Conservation (phyloP, 2,888 invertebrate species). For the Idaea dimidiata region DNA sequence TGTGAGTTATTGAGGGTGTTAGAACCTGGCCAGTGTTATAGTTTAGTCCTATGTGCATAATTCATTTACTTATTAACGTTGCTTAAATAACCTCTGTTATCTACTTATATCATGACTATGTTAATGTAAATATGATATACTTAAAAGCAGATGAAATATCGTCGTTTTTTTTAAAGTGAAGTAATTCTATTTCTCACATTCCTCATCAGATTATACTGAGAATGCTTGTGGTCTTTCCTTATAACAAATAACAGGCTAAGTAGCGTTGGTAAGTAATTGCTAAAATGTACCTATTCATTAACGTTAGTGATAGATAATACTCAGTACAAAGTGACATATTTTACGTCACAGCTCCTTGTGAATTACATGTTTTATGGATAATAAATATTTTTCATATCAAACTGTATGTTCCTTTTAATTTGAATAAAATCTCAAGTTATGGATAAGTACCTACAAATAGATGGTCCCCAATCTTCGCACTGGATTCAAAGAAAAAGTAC, state of each 20-base stretch:
- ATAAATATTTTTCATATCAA: not conserved
- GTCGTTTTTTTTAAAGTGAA: not conserved
- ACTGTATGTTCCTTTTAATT: not conserved
- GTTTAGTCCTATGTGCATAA: not conserved
- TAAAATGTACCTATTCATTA: not conserved
- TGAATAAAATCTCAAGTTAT: not conserved
- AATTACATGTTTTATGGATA: not conserved
- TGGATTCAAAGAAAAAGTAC: no score
- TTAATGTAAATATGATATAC: no score
- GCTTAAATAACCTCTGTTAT: not conserved
- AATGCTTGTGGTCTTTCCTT: not conserved
- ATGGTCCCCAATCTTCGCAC: not conserved
- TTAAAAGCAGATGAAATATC: no score
- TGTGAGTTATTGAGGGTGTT: not conserved
- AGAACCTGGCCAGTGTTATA: not conserved
- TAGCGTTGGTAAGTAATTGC: not conserved
- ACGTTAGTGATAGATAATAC: slow-evolving; percentile 26
- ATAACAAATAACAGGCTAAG: not conserved
- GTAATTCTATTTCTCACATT: not conserved
- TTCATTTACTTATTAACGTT: not conserved
- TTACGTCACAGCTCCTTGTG: not conserved
- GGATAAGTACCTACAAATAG: not conserved
- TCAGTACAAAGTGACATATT: slow-evolving; percentile 43
- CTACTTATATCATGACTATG: no score
- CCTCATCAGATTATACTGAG: not conserved